Percentiles rank a stretch among this genome's conserved stretches.
These are phyloP conservation scores for Drosophila villosipedis DNA, from an alignment of 2,888 invertebrate species.

Conservation along the genomic window DNA sequence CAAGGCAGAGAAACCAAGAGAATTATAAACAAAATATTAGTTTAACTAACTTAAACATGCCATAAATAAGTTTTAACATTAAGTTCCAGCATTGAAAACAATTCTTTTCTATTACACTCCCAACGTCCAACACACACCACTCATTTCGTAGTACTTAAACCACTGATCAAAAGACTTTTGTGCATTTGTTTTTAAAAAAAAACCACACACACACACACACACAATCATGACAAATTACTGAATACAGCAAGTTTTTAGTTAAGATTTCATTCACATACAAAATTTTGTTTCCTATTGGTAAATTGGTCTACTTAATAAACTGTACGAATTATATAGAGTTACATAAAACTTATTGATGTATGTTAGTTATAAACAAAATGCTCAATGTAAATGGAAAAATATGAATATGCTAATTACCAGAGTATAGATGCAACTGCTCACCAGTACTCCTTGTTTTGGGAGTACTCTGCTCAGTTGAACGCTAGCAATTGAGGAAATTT, in stretches of 20 bases:
- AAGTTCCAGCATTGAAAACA: conserved; percentile 43
- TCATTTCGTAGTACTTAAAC: conserved; percentile 64
- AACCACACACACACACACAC: conserved; percentile 4
- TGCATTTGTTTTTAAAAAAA: conserved; percentile 48
- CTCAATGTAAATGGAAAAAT: conserved; percentile 61
- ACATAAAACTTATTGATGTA: conserved; percentile 27
- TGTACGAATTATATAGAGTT: conserved; percentile 30
- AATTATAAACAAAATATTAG: conserved; percentile 46
- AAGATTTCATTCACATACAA: conserved; percentile 19
- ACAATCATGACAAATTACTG: conserved; percentile 26
- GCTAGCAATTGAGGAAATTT: conserved; percentile 14
- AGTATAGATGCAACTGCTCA: conserved; percentile 19
- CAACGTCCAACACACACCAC: background rate
- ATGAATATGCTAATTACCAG: conserved; percentile 27
- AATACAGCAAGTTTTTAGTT: conserved; percentile 31
- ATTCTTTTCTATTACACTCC: background rate
- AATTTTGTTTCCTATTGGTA: conserved; percentile 59
- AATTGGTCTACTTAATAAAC: conserved; percentile 56
- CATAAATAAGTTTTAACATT: conserved; percentile 72
- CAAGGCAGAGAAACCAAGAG: conserved; percentile 5
- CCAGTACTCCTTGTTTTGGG: conserved; percentile 1
- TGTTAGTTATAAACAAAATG: conserved; percentile 60
- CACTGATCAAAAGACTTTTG: conserved; percentile 70
- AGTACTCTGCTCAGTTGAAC: conserved; percentile 14
- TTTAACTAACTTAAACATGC: conserved; percentile 79